Evolutionary conservation across 2,888 invertebrate genomes (phyloP).

Genomic region (Actias luna): DNA sequence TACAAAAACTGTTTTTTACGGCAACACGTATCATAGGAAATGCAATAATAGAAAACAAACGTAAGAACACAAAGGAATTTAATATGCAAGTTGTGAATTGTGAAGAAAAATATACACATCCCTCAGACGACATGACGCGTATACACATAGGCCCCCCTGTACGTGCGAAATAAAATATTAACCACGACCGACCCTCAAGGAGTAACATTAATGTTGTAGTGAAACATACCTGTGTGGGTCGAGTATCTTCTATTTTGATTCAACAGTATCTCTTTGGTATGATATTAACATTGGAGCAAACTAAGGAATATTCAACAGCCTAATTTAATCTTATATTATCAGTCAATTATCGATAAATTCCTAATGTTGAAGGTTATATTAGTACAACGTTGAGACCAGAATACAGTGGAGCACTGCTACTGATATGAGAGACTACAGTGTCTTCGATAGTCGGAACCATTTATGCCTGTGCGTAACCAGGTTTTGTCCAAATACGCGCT

Average conservation of each 20-base stretch:
- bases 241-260: neutral
- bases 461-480: no score
- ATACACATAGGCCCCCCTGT: constrained; percentile 5
- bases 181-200: constrained; percentile 1
- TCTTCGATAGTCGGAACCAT: no score
- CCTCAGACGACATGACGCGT: constrained; percentile 2
- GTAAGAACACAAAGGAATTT: neutral
- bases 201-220: constrained; percentile 4
- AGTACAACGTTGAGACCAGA: no score
- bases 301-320: neutral
- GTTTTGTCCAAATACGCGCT: no score
- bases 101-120: constrained; percentile 11
- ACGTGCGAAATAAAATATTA: constrained; percentile 37
- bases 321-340: neutral
- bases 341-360: neutral
- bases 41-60: neutral
- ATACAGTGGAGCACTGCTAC: no score
- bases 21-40: no score
- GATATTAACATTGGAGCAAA: neutral
- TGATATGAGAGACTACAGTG: no score
- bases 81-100: constrained; percentile 4
- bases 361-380: no score
- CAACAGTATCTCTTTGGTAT: neutral
- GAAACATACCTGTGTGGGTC: neutral
- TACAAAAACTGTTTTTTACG: no score